Evolutionary conservation across 2,888 invertebrate species (phyloP).

Genomic region (Epinotia ramella): DNA sequence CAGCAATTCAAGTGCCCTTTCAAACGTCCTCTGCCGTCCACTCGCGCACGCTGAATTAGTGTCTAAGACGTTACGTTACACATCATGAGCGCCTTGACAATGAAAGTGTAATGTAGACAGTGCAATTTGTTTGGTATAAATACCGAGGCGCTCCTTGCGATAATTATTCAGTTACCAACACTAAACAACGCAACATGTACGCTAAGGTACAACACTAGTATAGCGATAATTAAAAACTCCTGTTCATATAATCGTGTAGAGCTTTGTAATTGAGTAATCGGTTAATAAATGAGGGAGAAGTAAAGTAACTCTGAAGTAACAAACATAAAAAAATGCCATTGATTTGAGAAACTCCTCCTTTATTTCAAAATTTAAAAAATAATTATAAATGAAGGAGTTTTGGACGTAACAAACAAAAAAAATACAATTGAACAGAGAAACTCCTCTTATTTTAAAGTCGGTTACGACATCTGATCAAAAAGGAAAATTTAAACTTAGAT

Average conservation of each 20-base stretch:
- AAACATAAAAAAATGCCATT: too few species aligned
- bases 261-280: neutral
- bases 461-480: neutral
- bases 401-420: too few species aligned
- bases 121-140: constrained; percentile 72
- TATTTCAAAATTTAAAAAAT: too few species aligned
- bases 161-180: constrained; percentile 84
- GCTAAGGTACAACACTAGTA: constrained; percentile 68
- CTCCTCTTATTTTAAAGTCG: too few species aligned
- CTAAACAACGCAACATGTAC: constrained; percentile 81
- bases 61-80: constrained; percentile 40
- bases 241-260: too few species aligned
- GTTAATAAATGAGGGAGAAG: too few species aligned
- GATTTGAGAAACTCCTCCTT: too few species aligned
- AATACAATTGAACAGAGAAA: too few species aligned
- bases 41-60: constrained; percentile 9
- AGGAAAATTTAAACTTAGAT: neutral
- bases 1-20: constrained; percentile 27
- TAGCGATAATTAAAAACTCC: neutral
- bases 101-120: constrained; percentile 79
- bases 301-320: too few species aligned
- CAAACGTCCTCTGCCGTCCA: constrained; percentile 38
- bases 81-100: constrained; percentile 72
- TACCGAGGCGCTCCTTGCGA: constrained; percentile 73
- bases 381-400: too few species aligned